A percentile compares a stretch with the other conserved stretches of the same genome.
These are phyloP conservation scores for Tetanocera ferruginea DNA, from an alignment of 2,888 invertebrate species.

Conservation along the genomic window DNA sequence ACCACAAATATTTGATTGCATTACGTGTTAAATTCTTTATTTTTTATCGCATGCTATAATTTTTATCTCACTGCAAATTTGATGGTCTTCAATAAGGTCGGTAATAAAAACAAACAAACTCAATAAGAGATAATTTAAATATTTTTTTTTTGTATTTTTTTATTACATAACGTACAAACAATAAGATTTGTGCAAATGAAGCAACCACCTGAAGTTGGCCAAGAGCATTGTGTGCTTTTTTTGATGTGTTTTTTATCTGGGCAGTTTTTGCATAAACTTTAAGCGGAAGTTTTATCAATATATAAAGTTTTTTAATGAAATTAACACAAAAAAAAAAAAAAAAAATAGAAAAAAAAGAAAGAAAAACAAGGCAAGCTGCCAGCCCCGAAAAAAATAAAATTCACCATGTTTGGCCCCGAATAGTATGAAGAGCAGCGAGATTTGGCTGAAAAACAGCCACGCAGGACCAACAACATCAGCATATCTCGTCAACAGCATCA, in stretches of 20 bases:
- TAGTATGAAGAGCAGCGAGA: neutral
- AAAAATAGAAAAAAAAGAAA: neutral
- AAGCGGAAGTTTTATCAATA: slow-evolving; percentile 17
- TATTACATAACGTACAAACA: too few species aligned
- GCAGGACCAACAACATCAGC: neutral
- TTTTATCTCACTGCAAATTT: neutral
- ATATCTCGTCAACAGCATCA: neutral
- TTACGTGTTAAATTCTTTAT: neutral
- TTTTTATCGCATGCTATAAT: slow-evolving; percentile 2
- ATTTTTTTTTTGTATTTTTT: too few species aligned
- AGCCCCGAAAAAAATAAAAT: neutral
- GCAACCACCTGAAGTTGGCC: neutral
- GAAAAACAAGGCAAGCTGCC: too few species aligned
- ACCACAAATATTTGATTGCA: too few species aligned
- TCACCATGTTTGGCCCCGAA: neutral
- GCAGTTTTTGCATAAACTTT: neutral
- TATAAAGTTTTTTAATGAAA: slow-evolving; percentile 4
- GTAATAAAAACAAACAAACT: too few species aligned
- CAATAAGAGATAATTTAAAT: too few species aligned
- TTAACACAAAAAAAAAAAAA: neutral
- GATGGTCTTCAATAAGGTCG: too few species aligned
- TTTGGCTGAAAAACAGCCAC: neutral
- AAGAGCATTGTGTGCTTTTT: neutral
- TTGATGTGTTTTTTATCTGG: neutral
- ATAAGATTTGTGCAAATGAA: neutral